Percentiles rank a stretch among this genome's conserved stretches.
phyloP scores from a whole-genome alignment of 2,113 vertebrate species.

The Saccopteryx bilineata region DNA sequence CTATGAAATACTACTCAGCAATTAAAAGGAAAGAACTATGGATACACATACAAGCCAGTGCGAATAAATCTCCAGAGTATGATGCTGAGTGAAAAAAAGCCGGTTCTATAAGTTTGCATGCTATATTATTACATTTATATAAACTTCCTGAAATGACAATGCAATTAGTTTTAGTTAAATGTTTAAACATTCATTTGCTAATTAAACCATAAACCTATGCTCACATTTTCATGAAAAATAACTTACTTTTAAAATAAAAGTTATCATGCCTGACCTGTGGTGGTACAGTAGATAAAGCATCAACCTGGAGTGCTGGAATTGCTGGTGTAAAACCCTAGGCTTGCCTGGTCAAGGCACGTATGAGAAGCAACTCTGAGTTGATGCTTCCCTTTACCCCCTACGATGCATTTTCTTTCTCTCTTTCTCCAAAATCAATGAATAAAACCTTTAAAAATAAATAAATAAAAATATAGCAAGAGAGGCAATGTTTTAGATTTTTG shows the following conservation, averaged over 20 bases:
- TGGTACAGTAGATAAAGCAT: no score
- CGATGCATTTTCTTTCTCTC: no score
- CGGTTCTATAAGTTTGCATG: neutral
- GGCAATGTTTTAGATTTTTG: neutral
- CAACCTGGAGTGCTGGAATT: no score
- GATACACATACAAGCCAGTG: neutral
- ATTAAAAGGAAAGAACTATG: neutral
- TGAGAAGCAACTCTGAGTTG: no score
- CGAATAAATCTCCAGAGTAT: neutral
- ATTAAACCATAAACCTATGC: neutral
- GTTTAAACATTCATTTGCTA: neutral
- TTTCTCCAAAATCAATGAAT: no score
- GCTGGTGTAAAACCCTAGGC: no score
- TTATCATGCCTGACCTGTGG: no score
- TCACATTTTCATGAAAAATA: constrained; percentile 9
- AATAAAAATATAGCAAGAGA: neutral
- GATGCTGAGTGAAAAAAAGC: neutral
- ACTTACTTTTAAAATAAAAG: neutral
- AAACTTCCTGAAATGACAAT: neutral
- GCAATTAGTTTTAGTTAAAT: neutral
- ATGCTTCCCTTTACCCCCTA: no score
- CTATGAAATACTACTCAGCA: neutral
- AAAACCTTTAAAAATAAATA: no score
- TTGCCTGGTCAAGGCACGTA: no score
- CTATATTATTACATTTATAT: neutral